Percentiles rank a stretch among this genome's conserved stretches.
Evolutionary conservation across 2,113 vertebrate species (phyloP).

Genomic region (Crotalus tigris): DNA sequence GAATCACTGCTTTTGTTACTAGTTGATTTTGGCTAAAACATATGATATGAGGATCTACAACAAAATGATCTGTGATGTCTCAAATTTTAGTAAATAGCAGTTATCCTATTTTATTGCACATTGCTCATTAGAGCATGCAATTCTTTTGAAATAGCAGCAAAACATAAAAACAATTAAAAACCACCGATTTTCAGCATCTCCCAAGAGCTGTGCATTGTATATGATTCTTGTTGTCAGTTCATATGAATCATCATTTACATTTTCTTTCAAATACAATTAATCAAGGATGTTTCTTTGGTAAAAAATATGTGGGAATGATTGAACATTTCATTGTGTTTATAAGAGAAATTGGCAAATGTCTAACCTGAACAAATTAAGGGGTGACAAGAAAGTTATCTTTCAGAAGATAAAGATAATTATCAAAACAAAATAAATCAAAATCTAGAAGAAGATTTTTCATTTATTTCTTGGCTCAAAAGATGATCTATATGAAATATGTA

Average conservation of each 20-base stretch:
- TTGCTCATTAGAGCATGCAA: background rate
- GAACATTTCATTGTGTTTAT: background rate
- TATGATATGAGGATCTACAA: background rate
- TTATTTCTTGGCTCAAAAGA: background rate
- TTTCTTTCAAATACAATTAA: background rate
- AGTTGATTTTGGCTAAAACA: constrained; percentile 1
- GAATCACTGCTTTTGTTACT: background rate
- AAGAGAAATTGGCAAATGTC: background rate
- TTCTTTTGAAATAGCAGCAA: background rate
- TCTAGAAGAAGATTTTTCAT: background rate
- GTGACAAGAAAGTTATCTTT: background rate
- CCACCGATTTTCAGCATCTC: background rate
- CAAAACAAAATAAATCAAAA: too few species aligned
- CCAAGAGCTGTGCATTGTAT: background rate
- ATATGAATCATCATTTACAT: background rate
- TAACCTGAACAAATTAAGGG: background rate
- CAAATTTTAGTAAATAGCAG: background rate
- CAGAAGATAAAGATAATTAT: background rate
- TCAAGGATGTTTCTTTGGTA: background rate
- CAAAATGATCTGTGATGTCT: background rate
- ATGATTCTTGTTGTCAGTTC: background rate
- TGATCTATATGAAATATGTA: background rate
- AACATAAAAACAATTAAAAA: background rate
- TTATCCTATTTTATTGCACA: background rate
- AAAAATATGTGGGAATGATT: background rate